Conservation (phyloP, 2,797 vertebrate genomes). For the Hypotaenidia philippensis region DNA sequence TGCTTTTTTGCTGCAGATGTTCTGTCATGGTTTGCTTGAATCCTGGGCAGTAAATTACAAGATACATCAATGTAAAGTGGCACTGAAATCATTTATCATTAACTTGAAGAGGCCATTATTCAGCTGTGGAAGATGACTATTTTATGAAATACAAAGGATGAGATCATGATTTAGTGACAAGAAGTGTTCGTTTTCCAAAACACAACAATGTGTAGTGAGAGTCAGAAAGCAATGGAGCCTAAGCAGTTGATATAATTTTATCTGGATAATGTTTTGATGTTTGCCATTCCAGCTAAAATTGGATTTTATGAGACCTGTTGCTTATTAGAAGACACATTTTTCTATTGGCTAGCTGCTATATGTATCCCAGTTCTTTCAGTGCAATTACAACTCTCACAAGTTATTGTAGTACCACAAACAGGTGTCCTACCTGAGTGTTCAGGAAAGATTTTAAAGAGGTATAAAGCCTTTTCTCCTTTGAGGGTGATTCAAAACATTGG, state of each 20-base stretch:
- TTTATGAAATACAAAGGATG: constrained; percentile 72
- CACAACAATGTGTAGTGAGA: neutral
- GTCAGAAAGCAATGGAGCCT: neutral
- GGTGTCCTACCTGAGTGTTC: neutral
- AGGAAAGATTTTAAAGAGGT: neutral
- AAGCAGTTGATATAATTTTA: neutral
- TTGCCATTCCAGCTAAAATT: neutral
- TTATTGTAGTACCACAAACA: neutral
- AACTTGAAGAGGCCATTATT: constrained; percentile 69
- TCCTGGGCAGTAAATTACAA: constrained; percentile 58
- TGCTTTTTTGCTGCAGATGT: constrained; percentile 56
- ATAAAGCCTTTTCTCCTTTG: neutral
- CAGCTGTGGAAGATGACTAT: constrained; percentile 47
- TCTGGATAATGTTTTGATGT: neutral
- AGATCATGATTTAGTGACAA: constrained; percentile 70
- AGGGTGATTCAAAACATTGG: neutral
- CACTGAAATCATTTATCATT: constrained; percentile 71
- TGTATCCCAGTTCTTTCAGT: neutral
- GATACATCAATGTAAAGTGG: constrained; percentile 36
- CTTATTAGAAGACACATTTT: neutral
- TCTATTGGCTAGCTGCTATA: neutral
- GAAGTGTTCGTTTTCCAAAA: constrained; percentile 47
- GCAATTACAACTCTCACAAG: neutral
- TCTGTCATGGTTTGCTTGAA: constrained; percentile 41
- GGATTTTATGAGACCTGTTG: neutral